Conservation (phyloP, 1,140 invertebrate species). For the Caenorhabditis brenneri region DNA sequence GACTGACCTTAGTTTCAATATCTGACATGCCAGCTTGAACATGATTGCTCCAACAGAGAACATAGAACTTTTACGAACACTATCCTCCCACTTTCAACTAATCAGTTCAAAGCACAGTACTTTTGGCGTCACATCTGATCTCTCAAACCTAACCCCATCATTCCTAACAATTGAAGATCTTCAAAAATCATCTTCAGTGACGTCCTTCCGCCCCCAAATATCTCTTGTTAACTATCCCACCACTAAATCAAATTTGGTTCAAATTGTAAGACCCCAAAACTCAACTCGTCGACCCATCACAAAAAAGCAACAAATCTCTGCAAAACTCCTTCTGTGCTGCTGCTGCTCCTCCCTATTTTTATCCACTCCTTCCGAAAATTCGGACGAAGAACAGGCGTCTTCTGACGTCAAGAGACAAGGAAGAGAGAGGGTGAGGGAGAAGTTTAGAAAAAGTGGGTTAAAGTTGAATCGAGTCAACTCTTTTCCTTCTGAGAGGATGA, state of each 20-base stretch:
- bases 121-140: no score
- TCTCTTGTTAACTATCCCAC: no score
- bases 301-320: background rate
- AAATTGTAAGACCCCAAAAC: background rate
- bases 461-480: background rate
- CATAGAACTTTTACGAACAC: no score
- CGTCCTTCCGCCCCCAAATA: background rate
- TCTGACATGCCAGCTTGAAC: no score
- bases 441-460: background rate
- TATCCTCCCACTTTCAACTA: no score
- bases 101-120: no score
- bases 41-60: no score
- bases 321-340: background rate
- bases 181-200: no score
- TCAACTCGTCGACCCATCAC: background rate
- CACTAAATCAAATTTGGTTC: background rate
- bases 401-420: constrained; percentile 7
- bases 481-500: background rate
- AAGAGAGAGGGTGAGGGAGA: background rate
- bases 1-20: no score
- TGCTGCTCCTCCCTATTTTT: background rate
- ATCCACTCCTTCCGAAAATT: background rate
- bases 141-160: no score
- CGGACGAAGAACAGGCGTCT: background rate
- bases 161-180: no score